Evolutionary conservation across 1,140 invertebrate species (phyloP), one percentile per base, ranked within the genome.

Genomic region (Telenomus remus): DNA sequence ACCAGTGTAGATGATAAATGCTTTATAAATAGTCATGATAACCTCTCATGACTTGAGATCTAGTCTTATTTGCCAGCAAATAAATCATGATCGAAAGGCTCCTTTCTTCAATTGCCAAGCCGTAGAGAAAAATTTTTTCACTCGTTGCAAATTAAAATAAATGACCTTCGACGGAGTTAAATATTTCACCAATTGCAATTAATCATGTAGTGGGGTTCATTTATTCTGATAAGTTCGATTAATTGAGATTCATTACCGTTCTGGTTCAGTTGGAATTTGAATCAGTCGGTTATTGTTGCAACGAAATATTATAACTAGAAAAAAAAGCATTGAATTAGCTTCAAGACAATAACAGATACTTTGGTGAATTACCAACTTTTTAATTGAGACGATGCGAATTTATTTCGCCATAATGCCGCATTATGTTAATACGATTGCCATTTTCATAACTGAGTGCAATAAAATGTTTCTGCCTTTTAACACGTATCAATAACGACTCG

Each of bases 1-100:
- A 49, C 63, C 49, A 54, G 27, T 39, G 43, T 4, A 47, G 35
- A 72, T 77, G 74, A 77, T 77, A 77, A 77, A 77, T 77, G 74
- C 66, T 68, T 66, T 72, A 77, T 77, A 77, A 77, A 77, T 77
- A 77, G 74, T 77, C 57, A 10, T 63, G 74, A 77, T 77, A 77
- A 77, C 74, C 74, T 63, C 63, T 68, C 54, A 59, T 60, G 68
- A 76, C 66, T 63, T 50, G 56, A 76, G 57, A 77, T 71, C 74
- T 77, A 77, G 68, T 77, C 74, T 63, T 27, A 27, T 27, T 57
- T 35, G 46, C 47, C 37, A 57, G 63, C 43, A 57, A 63, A 72
- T 77, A 77, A 77, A 77, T 77, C 63, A 69, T 59, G 68, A 77
- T 71, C 68, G 56, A 71, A 48, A 70, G 66, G 35, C 57, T 12